These are phyloP conservation scores for Callipepla squamata DNA, from an alignment of 2,113 vertebrate species.

Conservation along the genomic window DNA sequence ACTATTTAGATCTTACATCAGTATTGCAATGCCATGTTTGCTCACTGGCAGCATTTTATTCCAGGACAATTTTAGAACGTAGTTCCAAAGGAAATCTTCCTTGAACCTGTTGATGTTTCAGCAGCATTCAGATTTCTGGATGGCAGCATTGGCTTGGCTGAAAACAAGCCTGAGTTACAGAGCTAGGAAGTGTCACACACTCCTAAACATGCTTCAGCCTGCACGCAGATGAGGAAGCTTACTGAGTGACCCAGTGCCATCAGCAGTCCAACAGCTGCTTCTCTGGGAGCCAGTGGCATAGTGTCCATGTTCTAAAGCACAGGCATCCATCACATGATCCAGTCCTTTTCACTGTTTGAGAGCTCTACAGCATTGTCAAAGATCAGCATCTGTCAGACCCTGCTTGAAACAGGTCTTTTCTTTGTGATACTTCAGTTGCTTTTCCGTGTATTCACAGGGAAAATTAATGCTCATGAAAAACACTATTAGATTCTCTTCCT, in stretches of 20 bases:
- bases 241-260: accelerated
- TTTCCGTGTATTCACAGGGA: background rate
- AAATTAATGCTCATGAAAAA: background rate
- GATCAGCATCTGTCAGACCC: background rate
- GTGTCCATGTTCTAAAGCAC: background rate
- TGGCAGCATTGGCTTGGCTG: background rate
- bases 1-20: background rate
- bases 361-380: background rate
- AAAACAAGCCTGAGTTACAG: background rate
- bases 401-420: background rate
- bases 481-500: background rate
- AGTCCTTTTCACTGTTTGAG: background rate
- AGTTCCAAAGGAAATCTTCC: background rate
- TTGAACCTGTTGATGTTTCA: background rate
- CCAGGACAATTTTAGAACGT: background rate
- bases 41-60: background rate
- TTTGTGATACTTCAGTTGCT: background rate
- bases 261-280: background rate
- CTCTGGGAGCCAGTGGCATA: accelerated
- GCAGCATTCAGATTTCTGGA: background rate
- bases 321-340: accelerated
- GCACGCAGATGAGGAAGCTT: background rate
- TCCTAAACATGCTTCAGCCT: background rate
- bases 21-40: accelerated
- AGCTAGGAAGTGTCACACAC: background rate